Evolutionary conservation across 1,140 invertebrate species (phyloP).

Genomic region (Leptinotarsa lineolata): DNA sequence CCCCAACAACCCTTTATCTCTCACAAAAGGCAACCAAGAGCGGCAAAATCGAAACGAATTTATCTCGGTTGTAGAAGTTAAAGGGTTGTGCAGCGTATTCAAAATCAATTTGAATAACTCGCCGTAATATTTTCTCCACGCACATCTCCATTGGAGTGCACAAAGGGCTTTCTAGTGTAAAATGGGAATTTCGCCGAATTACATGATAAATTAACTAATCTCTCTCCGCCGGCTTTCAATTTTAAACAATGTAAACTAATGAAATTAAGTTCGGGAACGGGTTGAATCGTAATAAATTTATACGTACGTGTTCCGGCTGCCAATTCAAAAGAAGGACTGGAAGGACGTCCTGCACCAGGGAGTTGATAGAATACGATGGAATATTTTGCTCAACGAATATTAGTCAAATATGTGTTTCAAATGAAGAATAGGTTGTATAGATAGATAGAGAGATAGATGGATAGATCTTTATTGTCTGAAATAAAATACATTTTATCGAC

Average conservation of each 20-base stretch:
- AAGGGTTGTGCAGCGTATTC: slow-evolving; percentile 33
- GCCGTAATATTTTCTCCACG: slow-evolving; percentile 46
- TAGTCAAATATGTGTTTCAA: too few species aligned
- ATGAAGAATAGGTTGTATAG: too few species aligned
- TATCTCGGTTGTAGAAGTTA: slow-evolving; percentile 25
- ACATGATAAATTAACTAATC: slow-evolving; percentile 57
- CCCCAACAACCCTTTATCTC: not conserved
- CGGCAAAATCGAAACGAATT: slow-evolving; percentile 22
- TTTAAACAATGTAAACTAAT: slow-evolving; percentile 56
- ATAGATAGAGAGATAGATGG: too few species aligned
- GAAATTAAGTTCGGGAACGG: slow-evolving; percentile 56
- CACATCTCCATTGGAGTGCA: slow-evolving; percentile 46
- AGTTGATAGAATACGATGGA: slow-evolving; percentile 4
- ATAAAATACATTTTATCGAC: too few species aligned
- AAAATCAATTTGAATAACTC: slow-evolving; percentile 45
- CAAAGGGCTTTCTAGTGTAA: slow-evolving; percentile 47
- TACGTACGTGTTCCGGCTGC: slow-evolving; percentile 52
- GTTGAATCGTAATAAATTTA: slow-evolving; percentile 57
- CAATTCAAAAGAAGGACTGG: slow-evolving; percentile 45
- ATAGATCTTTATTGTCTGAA: too few species aligned
- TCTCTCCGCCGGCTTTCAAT: slow-evolving; percentile 52
- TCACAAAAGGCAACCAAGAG: slow-evolving; percentile 5
- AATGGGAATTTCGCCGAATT: slow-evolving; percentile 51
- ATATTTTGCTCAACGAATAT: too few species aligned
- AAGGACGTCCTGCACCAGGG: slow-evolving; percentile 36